Base-by-base conservation (phyloP, 2,888 invertebrate species). In the Trichopoda pennipes region DNA sequence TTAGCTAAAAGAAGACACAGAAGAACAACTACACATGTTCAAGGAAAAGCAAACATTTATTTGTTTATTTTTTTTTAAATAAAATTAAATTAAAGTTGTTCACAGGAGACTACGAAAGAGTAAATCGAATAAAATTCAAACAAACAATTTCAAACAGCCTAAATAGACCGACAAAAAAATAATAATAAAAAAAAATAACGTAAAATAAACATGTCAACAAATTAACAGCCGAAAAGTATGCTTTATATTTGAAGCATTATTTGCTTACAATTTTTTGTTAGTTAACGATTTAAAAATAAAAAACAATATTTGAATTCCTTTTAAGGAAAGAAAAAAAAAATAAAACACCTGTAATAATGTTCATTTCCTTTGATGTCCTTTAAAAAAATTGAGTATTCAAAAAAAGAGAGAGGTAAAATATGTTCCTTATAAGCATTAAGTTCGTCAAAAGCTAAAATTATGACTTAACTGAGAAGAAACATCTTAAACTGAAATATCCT, bases 221-320 rank as follows among this genome's bases (percentile, higher is more conserved):
- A 72, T 78, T 72, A 58, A 66, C 16, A 73, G 60, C 73, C 79
- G 14, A 61, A 73, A 79, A 73, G 66, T 79, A 79, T 68, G 72
- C 68, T 79, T 58, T 16, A 32, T n/a, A 51, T 44, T 47, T 47
- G n/a, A n/a, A 47, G 7, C 12, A 8, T 1, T 42, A n/a, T 47
- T 44, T 47, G 35, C 69, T 32, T 70, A 47, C 16, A 58, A 32
- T 28, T 69, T 58, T 44, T 44, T 19, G 28, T 28, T 9, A 35
- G 16, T 74, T 53, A 38, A 16, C 56, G 55, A 42, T 7, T 64
- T 7, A 38, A 38, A 8, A 38, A 38, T 38, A 12, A 28, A 6
- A 28, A 28, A 28, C 28, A 3, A 6, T 38, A 2, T 38, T 38
- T 6, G 1, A 9, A 2, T 38, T 8, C 38, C n/a, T n/a, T n/a